phyloP scores from a whole-genome alignment of 2,888 invertebrate species.

The Physocephala rufipes region DNA sequence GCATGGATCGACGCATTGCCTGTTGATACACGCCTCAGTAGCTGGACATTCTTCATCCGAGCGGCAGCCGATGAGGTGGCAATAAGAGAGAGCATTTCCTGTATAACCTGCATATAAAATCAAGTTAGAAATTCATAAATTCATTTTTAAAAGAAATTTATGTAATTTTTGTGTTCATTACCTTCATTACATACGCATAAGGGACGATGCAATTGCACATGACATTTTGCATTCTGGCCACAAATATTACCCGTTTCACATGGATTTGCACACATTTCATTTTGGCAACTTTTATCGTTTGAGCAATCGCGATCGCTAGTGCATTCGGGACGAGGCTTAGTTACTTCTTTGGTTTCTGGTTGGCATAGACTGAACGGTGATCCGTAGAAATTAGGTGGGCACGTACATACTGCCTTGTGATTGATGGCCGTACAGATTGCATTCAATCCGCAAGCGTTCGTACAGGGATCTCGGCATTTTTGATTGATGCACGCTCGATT shows the following conservation, averaged over 20 bases:
- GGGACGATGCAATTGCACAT: conserved; percentile 81
- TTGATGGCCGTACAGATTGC: conserved; percentile 82
- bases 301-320: conserved; percentile 79
- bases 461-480: conserved; percentile 85
- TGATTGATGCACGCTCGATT: conserved; percentile 83
- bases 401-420: conserved; percentile 85
- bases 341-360: conserved; percentile 63
- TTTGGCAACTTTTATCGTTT: conserved; percentile 84
- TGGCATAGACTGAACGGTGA: conserved; percentile 80
- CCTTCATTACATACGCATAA: conserved; percentile 80
- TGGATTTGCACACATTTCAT: conserved; percentile 78
- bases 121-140: neutral
- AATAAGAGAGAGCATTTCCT: conserved; percentile 82
- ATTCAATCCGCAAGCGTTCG: conserved; percentile 83
- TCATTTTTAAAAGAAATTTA: neutral
- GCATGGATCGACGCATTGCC: conserved; percentile 83
- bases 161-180: no score
- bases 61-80: conserved; percentile 84
- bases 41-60: conserved; percentile 85
- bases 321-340: conserved; percentile 78
- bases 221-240: conserved; percentile 81
- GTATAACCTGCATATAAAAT: conserved; percentile 70
- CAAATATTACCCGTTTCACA: conserved; percentile 77
- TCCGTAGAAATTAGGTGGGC: conserved; percentile 81
- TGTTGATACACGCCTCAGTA: conserved; percentile 82